A percentile compares a stretch with the other conserved stretches of the same genome.
phyloP scores from a whole-genome alignment of 2,113 vertebrate genomes.

The Rhinogobius similis region DNA sequence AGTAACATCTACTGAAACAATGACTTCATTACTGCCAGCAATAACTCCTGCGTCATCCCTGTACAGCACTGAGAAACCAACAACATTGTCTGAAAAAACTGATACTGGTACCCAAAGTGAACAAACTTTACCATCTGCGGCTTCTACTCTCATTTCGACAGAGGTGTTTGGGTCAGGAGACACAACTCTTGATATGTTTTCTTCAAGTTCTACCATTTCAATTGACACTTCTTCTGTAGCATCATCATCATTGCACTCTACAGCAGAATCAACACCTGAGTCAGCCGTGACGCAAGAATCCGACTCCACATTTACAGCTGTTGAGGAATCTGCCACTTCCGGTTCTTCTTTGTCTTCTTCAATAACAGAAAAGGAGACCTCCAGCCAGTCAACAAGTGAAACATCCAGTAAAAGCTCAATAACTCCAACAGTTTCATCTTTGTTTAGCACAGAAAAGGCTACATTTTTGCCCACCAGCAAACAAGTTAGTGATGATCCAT shows the following conservation, averaged over 20 bases:
- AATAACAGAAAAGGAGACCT: not conserved
- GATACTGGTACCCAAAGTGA: not conserved
- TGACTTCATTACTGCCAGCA: not conserved
- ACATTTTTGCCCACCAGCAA: not conserved
- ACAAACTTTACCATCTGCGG: not conserved
- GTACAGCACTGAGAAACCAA: slow-evolving; percentile 11
- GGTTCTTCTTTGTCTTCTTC: not conserved
- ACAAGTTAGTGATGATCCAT: not conserved
- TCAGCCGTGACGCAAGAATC: not conserved
- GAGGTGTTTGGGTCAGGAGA: not conserved
- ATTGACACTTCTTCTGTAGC: not conserved
- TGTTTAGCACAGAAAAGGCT: slow-evolving; percentile 24
- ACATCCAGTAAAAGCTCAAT: not conserved
- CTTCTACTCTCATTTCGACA: not conserved
- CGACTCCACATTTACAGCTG: not conserved
- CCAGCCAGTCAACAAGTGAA: not conserved
- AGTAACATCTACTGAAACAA: not conserved
- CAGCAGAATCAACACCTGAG: not conserved
- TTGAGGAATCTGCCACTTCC: not conserved
- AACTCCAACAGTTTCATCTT: not conserved
- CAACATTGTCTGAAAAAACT: not conserved
- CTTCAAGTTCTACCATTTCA: not conserved
- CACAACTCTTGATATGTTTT: not conserved
- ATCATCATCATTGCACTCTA: not conserved
- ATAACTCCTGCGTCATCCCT: not conserved